phyloP scores from a whole-genome alignment of 2,113 vertebrate genomes.

The Aleadryas rufinucha region DNA sequence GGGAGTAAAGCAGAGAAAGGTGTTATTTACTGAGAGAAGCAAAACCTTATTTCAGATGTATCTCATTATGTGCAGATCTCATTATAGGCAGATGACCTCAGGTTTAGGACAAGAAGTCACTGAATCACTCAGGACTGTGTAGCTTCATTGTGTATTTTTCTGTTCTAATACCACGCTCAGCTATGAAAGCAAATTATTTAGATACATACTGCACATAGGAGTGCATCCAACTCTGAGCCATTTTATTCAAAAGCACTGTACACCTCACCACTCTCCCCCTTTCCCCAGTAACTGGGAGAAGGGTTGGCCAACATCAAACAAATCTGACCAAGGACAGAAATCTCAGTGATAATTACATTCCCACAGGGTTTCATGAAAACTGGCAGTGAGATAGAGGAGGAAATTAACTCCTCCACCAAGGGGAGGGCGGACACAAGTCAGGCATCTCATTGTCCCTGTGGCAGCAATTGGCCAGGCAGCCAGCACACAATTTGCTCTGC shows the following conservation, averaged over 20 bases:
- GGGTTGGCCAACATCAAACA: constrained; percentile 8
- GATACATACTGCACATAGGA: not conserved
- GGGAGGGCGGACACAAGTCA: rapidly evolving
- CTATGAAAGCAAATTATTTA: constrained; percentile 32
- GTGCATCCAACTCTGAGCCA: not conserved
- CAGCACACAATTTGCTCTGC: not conserved
- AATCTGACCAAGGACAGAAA: constrained; percentile 14
- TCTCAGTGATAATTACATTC: constrained; percentile 34
- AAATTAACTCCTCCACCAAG: constrained; percentile 31
- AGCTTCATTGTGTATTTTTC: not conserved
- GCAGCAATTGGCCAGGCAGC: not conserved
- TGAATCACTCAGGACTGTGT: not conserved
- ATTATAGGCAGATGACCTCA: not conserved
- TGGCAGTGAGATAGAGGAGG: not conserved
- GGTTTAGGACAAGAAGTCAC: constrained; percentile 24
- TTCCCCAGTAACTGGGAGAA: not conserved
- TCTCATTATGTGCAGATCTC: not conserved
- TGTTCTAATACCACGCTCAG: not conserved
- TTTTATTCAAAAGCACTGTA: not conserved
- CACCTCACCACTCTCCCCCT: not conserved
- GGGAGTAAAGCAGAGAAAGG: not conserved
- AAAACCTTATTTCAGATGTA: not conserved
- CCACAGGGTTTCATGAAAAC: not conserved
- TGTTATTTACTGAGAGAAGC: not conserved
- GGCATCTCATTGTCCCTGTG: not conserved